Evolutionary conservation across 2,797 vertebrate genomes (phyloP).

Genomic region (Manis javanica): DNA sequence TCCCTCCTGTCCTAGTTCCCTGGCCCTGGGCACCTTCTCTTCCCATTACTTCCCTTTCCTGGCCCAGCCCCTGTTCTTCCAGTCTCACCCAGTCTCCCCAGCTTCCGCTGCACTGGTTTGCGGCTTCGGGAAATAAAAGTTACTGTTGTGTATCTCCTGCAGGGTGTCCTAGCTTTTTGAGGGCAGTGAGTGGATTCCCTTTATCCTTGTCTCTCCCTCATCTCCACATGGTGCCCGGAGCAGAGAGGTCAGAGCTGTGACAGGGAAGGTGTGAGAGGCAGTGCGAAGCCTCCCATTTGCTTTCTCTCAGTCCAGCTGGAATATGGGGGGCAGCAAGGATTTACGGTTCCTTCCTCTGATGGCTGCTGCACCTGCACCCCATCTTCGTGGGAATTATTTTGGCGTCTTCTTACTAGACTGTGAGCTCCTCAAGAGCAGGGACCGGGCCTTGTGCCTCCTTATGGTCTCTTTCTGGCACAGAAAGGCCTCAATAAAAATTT

Average conservation of each 20-base stretch:
- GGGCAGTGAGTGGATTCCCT: background rate
- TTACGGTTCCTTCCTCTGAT: background rate
- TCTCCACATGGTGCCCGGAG: background rate
- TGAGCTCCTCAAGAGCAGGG: slow-evolving; percentile 62
- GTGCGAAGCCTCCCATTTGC: background rate
- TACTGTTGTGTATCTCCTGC: slow-evolving; percentile 23
- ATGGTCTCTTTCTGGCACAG: background rate
- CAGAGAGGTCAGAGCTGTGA: background rate
- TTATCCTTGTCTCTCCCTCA: background rate
- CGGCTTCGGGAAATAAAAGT: slow-evolving; percentile 42
- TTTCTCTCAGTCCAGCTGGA: background rate
- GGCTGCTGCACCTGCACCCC: background rate
- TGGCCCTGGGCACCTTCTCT: background rate
- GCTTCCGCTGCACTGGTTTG: slow-evolving; percentile 76
- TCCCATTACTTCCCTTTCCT: slow-evolving; percentile 65
- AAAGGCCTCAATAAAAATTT: slow-evolving; percentile 71
- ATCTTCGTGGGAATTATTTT: background rate
- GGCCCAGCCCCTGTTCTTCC: slow-evolving; percentile 51
- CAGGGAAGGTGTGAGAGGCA: background rate
- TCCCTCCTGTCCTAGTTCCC: background rate
- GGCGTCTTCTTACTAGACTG: slow-evolving; percentile 32
- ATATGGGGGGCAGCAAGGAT: rapidly evolving
- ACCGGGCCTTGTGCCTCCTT: background rate
- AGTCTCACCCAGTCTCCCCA: background rate
- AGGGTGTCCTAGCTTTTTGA: background rate